Percentiles rank a stretch among this genome's conserved stretches.
Conservation (phyloP, 2,888 invertebrate species). For the Dendrolimus houi region DNA sequence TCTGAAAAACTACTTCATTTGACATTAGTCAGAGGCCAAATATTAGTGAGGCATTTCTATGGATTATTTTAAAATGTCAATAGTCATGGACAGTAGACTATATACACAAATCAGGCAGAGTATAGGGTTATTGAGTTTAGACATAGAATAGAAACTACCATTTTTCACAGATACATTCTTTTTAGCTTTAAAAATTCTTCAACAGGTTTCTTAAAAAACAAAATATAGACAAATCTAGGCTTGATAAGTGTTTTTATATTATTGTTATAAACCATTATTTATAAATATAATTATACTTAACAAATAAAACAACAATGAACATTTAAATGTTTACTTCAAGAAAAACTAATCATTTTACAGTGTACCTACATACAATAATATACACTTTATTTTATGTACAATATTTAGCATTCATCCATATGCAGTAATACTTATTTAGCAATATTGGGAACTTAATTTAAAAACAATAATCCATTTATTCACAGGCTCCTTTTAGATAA, state of each 20-base stretch:
- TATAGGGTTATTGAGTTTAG: too few relatives aligned
- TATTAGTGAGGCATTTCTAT: too few relatives aligned
- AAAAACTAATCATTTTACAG: slow-evolving; percentile 60
- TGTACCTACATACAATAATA: slow-evolving; percentile 31
- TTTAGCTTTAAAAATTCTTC: not conserved
- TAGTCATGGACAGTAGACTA: too few relatives aligned
- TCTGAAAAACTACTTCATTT: too few relatives aligned
- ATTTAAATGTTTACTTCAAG: slow-evolving; percentile 59
- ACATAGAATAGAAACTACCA: too few relatives aligned
- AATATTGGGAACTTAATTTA: slow-evolving; percentile 6
- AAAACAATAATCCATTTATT: not conserved
- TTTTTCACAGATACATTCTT: too few relatives aligned
- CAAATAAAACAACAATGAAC: slow-evolving; percentile 28
- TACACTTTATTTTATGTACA: slow-evolving; percentile 31
- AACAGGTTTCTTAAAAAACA: not conserved
- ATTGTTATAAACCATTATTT: not conserved
- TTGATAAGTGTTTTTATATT: not conserved
- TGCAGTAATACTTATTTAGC: slow-evolving; percentile 4
- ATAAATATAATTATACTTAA: not conserved
- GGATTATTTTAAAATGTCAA: too few relatives aligned
- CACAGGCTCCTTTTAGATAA: too few relatives aligned
- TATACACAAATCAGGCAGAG: too few relatives aligned
- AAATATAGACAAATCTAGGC: not conserved
- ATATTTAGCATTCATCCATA: slow-evolving; percentile 25
- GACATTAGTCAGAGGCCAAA: too few relatives aligned